Evolutionary conservation across 2,113 vertebrate genomes (phyloP), one percentile per base, ranked within the genome.

Genomic region (Pelusios castaneus): DNA sequence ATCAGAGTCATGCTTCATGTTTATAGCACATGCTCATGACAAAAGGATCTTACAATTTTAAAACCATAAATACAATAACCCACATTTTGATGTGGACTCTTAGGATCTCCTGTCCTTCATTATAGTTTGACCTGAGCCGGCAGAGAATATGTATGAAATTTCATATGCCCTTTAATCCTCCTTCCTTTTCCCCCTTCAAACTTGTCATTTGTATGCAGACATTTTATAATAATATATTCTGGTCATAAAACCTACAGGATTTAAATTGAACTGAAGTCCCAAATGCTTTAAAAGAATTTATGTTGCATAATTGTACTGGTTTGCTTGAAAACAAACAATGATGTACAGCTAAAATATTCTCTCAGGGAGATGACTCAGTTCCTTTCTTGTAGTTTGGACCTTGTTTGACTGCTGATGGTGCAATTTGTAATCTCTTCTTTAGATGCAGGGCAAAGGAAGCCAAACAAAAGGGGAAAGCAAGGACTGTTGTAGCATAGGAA

Each of bases 281-380:
- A 95, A 97, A 98, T 96, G 97, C 97, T 97, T 97, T 97, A 95
- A 96, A 98, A 97, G 91, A 98, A 97, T 98, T 97, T 96, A 94
- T 97, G 97, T 97, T 98, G 97, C 97, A 96, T 98, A 98, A 98
- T 98, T 97, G 91, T 97, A 85, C n/a, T 87, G 82, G 92, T 97
- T 97, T 96, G 94, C 94, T 91, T 96, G 94, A 97, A 98, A 98
- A 98, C 95, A 98, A 98, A 97, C 90, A 96, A 94, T 97, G 96
- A 97, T 95, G 52, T 97, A 91, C 96, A 93, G 94, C 95, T 97
- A 91, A 97, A 97, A 93, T 96, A 96, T 85, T 97, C 97, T 96
- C 85, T 87, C 22, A 1, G 89, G 95, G 95, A 96, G 93, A 96
- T 96, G 94, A 97, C 84, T 96, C 90, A 93, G 91, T 95, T 51